Conservation (phyloP, 37 sponge, comb jelly and placozoan genomes). For the Hormiphora californensis region DNA sequence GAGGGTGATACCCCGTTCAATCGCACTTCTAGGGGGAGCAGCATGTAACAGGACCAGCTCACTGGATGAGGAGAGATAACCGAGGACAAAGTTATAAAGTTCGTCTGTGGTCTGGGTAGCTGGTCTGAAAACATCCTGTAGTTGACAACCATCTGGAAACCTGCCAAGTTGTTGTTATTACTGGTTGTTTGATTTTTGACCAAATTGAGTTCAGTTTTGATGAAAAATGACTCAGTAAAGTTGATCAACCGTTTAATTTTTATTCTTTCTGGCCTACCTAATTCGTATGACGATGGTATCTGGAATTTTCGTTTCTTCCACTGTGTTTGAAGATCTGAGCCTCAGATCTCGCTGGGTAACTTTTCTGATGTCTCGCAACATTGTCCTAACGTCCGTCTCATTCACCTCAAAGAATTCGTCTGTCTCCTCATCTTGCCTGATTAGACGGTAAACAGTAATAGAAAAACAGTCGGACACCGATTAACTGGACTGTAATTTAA, state of each 20-base stretch:
- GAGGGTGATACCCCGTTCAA: neutral
- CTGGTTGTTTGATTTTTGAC: too few relatives aligned
- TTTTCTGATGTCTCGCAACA: constrained; percentile 29
- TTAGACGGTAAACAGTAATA: too few relatives aligned
- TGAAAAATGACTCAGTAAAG: too few relatives aligned
- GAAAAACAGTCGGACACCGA: too few relatives aligned
- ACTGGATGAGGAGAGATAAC: neutral
- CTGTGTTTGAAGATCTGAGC: neutral
- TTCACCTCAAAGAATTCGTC: constrained; percentile 4
- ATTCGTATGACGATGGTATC: constrained; percentile 20
- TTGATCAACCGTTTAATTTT: too few relatives aligned
- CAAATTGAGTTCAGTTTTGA: too few relatives aligned
- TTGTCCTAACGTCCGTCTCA: neutral
- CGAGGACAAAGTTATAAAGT: constrained; percentile 2
- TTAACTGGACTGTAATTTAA: too few relatives aligned
- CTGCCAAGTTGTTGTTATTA: neutral
- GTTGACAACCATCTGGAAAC: neutral
- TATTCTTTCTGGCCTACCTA: too few relatives aligned
- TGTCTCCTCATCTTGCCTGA: neutral
- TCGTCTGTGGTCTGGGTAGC: neutral
- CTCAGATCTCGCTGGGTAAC: neutral
- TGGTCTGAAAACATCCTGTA: constrained; percentile 26
- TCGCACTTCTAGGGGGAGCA: neutral
- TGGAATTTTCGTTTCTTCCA: neutral
- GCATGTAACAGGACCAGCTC: neutral